Evolutionary conservation across 1,140 invertebrate genomes (phyloP), one percentile per base, ranked within the genome.

Genomic region (Myzus persicae): DNA sequence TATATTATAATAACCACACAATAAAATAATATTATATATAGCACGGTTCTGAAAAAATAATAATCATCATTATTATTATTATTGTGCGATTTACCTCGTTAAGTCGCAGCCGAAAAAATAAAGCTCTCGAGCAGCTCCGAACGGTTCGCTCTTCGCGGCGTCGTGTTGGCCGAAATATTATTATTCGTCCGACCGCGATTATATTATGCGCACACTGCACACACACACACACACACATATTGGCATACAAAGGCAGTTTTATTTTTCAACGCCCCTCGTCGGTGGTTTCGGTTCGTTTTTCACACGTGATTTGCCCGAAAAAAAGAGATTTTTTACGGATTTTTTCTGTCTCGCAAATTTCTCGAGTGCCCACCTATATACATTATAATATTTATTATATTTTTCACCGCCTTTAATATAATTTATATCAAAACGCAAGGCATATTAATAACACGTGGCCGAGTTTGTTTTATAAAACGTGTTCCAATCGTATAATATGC

Each of bases 1-100:
- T 76, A 76, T 76, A 76, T n/a, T 76, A 76, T 76, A n/a, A 76
- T 18, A 76, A 76, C 31, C n/a, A 76, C 59, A n/a, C 59, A 76
- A 76, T 76, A 76, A 76, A 76, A 76, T 76, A 76, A 18, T 76
- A 76, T 31, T 11, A 48, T 48, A 48, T 48, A n/a, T 51, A 76
- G n/a, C n/a, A 31, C 31, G 31, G 31, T n/a, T 3, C n/a, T 4
- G 31, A 76, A 76, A 76, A n/a, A n/a, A 76, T n/a, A 76, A 76
- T 76, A 76, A 76, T 76, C 59, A 76, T n/a, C 31, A 67, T 67
- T n/a, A n/a, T 67, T 20, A 48, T 76, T 76, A n/a, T 51, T 76
- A 76, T 76, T 18, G 59, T 76, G 31, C 31, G 59, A 76, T n/a
- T 76, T 76, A 76, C 59, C 14, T 76, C n/a, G 59, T 76, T 76